phyloP scores from a whole-genome alignment of 2,797 vertebrate species.

The Hippopotamyrus pictus region DNA sequence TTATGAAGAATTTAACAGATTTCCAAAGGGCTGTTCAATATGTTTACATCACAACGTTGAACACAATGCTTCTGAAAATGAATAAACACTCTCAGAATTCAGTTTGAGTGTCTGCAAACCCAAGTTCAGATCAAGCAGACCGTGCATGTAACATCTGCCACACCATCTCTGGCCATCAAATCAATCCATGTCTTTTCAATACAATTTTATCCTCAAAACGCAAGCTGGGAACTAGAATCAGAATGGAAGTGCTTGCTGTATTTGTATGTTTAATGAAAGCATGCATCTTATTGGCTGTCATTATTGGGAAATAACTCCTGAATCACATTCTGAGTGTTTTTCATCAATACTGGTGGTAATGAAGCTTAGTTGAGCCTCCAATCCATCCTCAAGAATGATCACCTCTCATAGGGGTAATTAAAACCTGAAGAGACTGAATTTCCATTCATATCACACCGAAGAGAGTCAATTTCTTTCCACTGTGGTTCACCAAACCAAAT shows the following conservation, averaged over 20 bases:
- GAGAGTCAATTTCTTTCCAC: not conserved
- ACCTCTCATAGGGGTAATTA: not conserved
- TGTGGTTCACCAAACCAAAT: not conserved
- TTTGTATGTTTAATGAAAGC: not conserved
- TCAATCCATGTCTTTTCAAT: not conserved
- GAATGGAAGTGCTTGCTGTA: not conserved
- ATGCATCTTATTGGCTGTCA: not conserved
- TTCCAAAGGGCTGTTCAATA: not conserved
- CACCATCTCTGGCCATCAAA: not conserved
- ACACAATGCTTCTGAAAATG: not conserved
- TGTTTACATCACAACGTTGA: not conserved
- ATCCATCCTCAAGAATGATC: not conserved
- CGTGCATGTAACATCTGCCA: not conserved
- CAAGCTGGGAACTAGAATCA: not conserved
- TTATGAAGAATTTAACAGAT: not conserved
- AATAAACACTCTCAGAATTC: not conserved
- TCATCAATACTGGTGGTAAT: not conserved
- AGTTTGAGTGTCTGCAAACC: not conserved
- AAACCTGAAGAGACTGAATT: not conserved
- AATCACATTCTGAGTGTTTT: not conserved
- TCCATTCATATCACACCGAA: not conserved
- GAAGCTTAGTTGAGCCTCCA: not conserved
- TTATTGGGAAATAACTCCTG: not conserved
- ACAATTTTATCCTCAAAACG: not conserved
- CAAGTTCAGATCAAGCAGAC: not conserved